A percentile compares a stretch with the other conserved stretches of the same genome.
phyloP scores from a whole-genome alignment of 2,888 invertebrate species.

The Drosophila recens region DNA sequence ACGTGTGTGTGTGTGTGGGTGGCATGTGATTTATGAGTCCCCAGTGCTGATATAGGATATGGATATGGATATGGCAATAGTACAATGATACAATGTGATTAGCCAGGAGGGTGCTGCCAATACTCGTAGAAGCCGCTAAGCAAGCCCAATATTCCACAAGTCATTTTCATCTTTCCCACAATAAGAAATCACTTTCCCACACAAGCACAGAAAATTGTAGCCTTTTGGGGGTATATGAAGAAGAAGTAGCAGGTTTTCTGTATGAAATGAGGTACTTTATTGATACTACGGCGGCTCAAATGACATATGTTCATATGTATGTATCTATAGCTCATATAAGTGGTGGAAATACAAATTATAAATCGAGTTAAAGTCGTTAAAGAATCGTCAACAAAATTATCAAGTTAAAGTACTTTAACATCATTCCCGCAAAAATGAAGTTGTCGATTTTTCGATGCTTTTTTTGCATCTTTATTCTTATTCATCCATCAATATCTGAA shows the following conservation, averaged over 20 bases:
- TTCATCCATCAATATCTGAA: too few relatives aligned
- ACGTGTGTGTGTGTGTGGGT: slow-evolving; percentile 33
- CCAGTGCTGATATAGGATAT: slow-evolving; percentile 68
- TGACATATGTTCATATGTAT: too few relatives aligned
- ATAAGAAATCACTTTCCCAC: slow-evolving; percentile 9
- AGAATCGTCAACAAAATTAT: too few relatives aligned
- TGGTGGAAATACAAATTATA: too few relatives aligned
- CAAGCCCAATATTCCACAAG: slow-evolving; percentile 32
- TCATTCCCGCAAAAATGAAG: too few relatives aligned
- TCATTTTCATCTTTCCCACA: slow-evolving; percentile 19
- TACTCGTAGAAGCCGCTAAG: slow-evolving; percentile 11
- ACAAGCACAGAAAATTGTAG: neutral
- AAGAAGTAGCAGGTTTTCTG: neutral
- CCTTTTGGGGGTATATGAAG: slow-evolving; percentile 2
- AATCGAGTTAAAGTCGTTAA: too few relatives aligned
- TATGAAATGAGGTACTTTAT: neutral
- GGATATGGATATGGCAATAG: slow-evolving; percentile 43
- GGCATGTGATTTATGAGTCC: slow-evolving; percentile 75
- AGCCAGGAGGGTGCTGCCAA: slow-evolving; percentile 51
- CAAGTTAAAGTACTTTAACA: too few relatives aligned
- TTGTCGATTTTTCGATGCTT: too few relatives aligned
- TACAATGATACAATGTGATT: slow-evolving; percentile 57
- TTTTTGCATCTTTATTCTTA: too few relatives aligned
- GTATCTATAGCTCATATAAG: too few relatives aligned
- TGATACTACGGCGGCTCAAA: neutral